Evolutionary conservation across 2,797 vertebrate genomes (phyloP).

Genomic region (Craterocephalus amniculus): DNA sequence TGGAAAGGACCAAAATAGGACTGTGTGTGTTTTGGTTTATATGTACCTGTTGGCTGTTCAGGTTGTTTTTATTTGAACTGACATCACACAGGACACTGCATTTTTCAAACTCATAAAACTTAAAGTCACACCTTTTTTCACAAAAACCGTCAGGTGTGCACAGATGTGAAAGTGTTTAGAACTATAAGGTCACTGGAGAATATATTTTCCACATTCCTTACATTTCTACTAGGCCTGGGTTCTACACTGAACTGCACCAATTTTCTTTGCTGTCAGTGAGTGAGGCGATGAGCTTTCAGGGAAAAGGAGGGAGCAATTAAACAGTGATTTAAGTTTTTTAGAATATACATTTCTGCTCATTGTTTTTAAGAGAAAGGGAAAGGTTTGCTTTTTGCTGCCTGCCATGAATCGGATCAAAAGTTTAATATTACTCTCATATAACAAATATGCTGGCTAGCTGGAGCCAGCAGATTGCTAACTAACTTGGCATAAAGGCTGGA

Average conservation of each 20-base stretch:
- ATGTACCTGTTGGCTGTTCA: neutral
- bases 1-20: neutral
- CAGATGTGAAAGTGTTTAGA: constrained; percentile 38
- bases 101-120: neutral
- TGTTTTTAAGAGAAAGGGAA: constrained; percentile 1
- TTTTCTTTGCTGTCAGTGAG: constrained; percentile 24
- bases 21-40: neutral
- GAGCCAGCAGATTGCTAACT: neutral
- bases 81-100: neutral
- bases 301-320: constrained; percentile 1
- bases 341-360: neutral
- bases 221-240: constrained; percentile 38
- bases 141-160: constrained; percentile 21
- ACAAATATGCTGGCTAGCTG: constrained; percentile 2
- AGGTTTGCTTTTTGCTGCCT: neutral
- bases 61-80: neutral
- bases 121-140: neutral
- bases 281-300: constrained; percentile 7
- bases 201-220: constrained; percentile 49
- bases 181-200: constrained; percentile 27
- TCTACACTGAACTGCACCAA: constrained; percentile 6
- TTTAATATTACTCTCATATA: neutral
- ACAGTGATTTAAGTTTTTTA: neutral
- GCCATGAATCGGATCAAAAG: neutral
- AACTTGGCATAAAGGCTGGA: constrained; percentile 2